A percentile compares a stretch with the other conserved stretches of the same genome.
Conservation (phyloP, 2,113 vertebrate species). For the Myrmecophaga tridactyla region DNA sequence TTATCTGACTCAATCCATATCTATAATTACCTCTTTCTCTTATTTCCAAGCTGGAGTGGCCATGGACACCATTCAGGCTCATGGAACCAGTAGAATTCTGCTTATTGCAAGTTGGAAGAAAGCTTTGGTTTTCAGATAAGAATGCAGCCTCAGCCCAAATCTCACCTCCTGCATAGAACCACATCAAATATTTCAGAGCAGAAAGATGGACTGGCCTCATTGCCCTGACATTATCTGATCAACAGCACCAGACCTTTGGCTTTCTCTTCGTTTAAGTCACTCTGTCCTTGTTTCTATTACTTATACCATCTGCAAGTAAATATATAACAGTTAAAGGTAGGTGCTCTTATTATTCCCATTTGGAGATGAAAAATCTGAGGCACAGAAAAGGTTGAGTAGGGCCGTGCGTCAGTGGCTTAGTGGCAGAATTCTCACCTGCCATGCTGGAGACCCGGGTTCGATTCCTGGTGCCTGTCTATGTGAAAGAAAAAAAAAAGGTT, state of each 20-base stretch:
- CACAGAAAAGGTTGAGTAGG: no score
- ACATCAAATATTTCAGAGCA: no score
- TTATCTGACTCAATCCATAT: neutral
- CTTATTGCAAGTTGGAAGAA: neutral
- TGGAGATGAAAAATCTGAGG: neutral
- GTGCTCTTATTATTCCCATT: neutral
- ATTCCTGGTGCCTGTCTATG: no score
- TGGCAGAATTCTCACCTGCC: no score
- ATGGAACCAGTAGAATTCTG: neutral
- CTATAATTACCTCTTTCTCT: neutral
- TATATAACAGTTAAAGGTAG: neutral
- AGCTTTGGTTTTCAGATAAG: neutral
- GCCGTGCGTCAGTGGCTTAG: no score
- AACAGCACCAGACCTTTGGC: neutral
- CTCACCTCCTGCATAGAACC: neutral
- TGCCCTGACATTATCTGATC: neutral
- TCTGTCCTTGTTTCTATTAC: neutral
- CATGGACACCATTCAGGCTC: neutral
- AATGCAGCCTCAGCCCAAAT: neutral
- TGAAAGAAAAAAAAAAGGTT: no score
- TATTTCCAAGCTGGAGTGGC: neutral
- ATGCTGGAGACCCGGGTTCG: no score
- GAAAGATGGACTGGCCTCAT: neutral
- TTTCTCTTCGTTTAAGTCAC: neutral
- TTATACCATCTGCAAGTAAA: neutral